phyloP scores from a whole-genome alignment of 2,113 vertebrate species.

The Erinaceus europaeus region DNA sequence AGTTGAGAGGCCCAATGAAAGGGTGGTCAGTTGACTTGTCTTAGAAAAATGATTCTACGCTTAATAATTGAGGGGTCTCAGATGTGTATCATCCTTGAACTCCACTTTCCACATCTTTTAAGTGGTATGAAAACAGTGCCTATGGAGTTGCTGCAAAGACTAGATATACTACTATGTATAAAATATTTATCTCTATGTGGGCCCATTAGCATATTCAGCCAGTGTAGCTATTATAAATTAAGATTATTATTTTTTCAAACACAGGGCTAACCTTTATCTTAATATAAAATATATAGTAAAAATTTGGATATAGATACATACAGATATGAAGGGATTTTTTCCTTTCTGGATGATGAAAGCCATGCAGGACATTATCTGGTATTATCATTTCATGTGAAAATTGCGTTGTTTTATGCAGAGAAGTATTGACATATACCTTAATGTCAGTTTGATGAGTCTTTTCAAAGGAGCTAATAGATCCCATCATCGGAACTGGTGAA shows the following conservation, averaged over 20 bases:
- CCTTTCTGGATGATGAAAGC: constrained; percentile 49
- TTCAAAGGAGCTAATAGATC: constrained; percentile 51
- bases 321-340: constrained; percentile 33
- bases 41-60: not conserved
- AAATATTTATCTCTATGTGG: not conserved
- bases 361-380: constrained; percentile 21
- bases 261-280: not conserved
- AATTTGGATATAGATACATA: not conserved
- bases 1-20: not conserved
- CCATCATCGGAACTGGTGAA: constrained; percentile 31
- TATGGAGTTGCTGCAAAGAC: not conserved
- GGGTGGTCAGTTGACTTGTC: not conserved
- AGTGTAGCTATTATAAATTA: not conserved
- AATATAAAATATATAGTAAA: not conserved
- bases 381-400: constrained; percentile 31
- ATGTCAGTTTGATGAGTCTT: constrained; percentile 36
- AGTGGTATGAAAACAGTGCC: not conserved
- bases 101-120: constrained; percentile 32
- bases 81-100: not conserved
- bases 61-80: not conserved
- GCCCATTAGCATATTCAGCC: not conserved
- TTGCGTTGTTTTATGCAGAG: constrained; percentile 17
- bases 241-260: constrained; percentile 30
- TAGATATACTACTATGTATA: not conserved
- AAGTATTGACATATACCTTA: constrained; percentile 35